phyloP scores from a whole-genome alignment of 2,888 invertebrate genomes.

The Apodemia duryi region DNA sequence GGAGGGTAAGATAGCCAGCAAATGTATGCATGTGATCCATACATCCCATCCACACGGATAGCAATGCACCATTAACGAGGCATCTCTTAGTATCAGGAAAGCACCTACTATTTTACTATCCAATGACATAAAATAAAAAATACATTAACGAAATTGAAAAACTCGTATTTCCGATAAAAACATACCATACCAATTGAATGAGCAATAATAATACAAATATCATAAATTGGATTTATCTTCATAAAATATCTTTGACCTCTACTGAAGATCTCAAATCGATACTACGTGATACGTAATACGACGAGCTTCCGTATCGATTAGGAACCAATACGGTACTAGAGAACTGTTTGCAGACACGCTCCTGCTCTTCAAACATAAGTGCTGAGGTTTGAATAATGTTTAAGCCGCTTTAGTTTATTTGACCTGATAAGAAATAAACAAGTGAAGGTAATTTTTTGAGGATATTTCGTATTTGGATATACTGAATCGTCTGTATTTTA shows the following conservation, averaged over 20 bases:
- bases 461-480: no score
- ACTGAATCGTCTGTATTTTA: no score
- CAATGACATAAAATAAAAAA: no score
- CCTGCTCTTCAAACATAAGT: slow-evolving; percentile 9
- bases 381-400: slow-evolving; percentile 15
- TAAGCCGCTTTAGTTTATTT: not conserved
- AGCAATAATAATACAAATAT: slow-evolving; percentile 23
- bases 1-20: no score
- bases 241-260: not conserved
- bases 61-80: no score
- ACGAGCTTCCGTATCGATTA: slow-evolving; percentile 10
- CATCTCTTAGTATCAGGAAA: no score
- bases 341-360: slow-evolving; percentile 10
- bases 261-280: slow-evolving; percentile 61
- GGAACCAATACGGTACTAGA: slow-evolving; percentile 10
- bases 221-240: not conserved
- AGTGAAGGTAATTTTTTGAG: no score
- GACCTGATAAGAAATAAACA: no score
- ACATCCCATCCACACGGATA: no score
- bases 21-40: no score
- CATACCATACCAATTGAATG: not conserved
- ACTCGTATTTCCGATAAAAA: not conserved
- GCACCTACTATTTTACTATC: no score
- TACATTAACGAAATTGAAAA: not conserved
- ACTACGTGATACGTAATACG: slow-evolving; percentile 29